Evolutionary conservation across 2,888 invertebrate genomes (phyloP), one percentile per base, ranked within the genome.

Genomic region (Papilio elwesi): DNA sequence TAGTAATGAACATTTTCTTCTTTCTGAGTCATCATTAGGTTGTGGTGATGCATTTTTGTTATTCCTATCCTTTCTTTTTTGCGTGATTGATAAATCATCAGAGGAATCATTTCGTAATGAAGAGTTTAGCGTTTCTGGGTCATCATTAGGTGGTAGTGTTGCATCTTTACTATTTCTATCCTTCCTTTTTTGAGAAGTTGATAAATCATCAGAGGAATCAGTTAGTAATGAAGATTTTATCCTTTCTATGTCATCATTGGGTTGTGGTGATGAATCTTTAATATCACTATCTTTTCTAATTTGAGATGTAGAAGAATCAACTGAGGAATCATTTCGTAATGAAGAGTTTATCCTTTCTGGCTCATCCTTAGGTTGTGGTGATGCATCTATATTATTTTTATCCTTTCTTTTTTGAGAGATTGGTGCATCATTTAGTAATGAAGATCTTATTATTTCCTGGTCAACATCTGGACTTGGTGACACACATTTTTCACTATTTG

Each of bases 391-490:
- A 43, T 9, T 9, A 43, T 43, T 43, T 6, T 6, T 43, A 9
- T 43, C 6, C 43, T 43, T 43, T 43, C 38, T 70, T 38, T 70
- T 80, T 15, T 73, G 66, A 12, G 78, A 76, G 65, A 81, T 76
- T 65, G 79, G 79, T 49, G 84, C 83, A 78, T 83, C 78, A 70
- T 77, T 76, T 6, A 81, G 71, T 55, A 82, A 75, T 59, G 78
- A 67, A 7, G 80, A 78, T 75, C 83, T 85, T 48, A 79, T 15
- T 51, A 49, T 74, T 73, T 73, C 74, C 38, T 57, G 26, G 6
- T 74, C 66, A 53, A 75, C 70, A 66, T 49, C 65, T 63, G 65
- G 38, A n/a, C 10, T 8, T 36, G 38, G 64, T 48, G 57, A 38
- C 74, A 71, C 71, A 52, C 43, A 59, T 43, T 43, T 43, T 43